phyloP scores from a whole-genome alignment of 2,113 vertebrate genomes.

The Perca fluviatilis region DNA sequence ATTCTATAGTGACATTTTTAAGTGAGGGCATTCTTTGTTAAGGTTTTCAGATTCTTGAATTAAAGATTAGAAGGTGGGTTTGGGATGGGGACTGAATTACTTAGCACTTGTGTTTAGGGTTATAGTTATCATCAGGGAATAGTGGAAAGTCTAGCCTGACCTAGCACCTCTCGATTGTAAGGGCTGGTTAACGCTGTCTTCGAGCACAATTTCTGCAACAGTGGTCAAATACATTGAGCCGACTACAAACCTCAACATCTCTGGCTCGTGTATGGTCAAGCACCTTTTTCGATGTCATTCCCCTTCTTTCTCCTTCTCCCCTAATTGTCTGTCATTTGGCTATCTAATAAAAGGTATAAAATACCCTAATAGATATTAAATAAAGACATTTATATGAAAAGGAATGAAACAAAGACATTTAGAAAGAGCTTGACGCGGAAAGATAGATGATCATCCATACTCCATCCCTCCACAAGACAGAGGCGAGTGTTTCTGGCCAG shows the following conservation, averaged over 20 bases:
- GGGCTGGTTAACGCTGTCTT: background rate
- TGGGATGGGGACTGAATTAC: background rate
- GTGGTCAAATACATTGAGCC: background rate
- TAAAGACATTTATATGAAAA: background rate
- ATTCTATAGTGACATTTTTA: background rate
- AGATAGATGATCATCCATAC: constrained; percentile 23
- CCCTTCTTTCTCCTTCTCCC: background rate
- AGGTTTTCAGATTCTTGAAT: too few relatives aligned
- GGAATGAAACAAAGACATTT: constrained; percentile 2
- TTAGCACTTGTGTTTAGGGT: background rate
- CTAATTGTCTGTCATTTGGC: background rate
- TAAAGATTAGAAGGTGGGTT: background rate
- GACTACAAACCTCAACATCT: background rate
- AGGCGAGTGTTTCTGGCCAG: constrained; percentile 38
- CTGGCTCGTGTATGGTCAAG: background rate
- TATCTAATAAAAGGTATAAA: background rate
- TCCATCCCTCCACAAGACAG: constrained; percentile 16
- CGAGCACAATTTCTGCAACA: background rate
- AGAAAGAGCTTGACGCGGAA: constrained; percentile 15
- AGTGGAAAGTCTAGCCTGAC: background rate
- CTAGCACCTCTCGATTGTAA: background rate
- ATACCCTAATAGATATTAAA: background rate
- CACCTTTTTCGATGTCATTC: background rate
- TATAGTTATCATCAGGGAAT: background rate
- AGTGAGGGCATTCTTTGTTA: background rate